These are phyloP conservation scores for Lytechinus pictus DNA, from an alignment of 35 echinoderm and acorn worm genomes.

Conservation along the genomic window DNA sequence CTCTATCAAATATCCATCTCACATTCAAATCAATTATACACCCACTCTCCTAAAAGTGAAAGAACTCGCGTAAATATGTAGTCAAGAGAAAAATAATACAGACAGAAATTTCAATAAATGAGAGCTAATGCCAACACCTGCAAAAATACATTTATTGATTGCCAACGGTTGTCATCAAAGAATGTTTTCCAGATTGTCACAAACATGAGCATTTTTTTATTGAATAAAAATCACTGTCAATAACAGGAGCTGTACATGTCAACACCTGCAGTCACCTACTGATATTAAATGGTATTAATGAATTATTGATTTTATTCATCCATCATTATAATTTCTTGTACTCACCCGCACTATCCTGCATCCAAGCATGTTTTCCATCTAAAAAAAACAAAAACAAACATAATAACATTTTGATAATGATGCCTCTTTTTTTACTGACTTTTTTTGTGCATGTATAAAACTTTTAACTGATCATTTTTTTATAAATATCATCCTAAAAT, in stretches of 20 bases:
- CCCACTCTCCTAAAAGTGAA: not conserved
- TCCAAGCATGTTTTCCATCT: conserved; percentile 85
- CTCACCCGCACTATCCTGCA: conserved; percentile 76
- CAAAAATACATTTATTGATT: not conserved
- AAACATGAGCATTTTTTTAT: not conserved
- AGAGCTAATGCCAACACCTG: not conserved
- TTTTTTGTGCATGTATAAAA: too few species aligned
- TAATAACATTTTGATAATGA: not conserved
- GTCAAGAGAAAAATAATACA: not conserved
- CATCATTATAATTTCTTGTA: not conserved
- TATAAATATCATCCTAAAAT: too few species aligned
- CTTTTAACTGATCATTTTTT: too few species aligned
- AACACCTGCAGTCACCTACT: not conserved
- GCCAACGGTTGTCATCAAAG: not conserved
- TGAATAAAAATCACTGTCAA: not conserved
- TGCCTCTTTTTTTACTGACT: not conserved
- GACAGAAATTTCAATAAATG: not conserved
- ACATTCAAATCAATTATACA: not conserved
- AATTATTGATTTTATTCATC: not conserved
- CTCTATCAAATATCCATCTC: too few species aligned
- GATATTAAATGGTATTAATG: not conserved
- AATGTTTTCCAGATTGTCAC: not conserved
- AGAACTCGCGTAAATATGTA: too few species aligned
- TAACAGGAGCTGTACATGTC: not conserved
- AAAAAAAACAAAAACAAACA: not conserved